Conservation (phyloP, 2,797 vertebrate genomes). For the Ammospiza maritima region DNA sequence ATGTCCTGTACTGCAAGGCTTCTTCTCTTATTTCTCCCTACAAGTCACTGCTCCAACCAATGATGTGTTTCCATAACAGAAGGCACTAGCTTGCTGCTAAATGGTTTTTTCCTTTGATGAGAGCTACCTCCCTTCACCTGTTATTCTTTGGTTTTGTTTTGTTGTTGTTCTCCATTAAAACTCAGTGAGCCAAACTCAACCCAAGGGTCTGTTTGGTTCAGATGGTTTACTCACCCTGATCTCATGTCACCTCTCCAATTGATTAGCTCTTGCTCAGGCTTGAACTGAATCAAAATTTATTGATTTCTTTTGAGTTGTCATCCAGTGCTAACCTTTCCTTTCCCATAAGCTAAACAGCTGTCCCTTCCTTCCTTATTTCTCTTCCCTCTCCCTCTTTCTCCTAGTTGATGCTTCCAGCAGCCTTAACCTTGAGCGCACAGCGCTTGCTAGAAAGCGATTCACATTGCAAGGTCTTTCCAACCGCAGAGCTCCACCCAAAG, state of each 20-base stretch:
- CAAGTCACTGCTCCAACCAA: not conserved
- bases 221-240: conserved; percentile 26
- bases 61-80: not conserved
- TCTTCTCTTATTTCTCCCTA: not conserved
- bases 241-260: conserved; percentile 22
- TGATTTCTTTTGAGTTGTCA: conserved; percentile 45
- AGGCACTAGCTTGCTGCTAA: conserved; percentile 11
- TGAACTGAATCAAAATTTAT: conserved; percentile 37
- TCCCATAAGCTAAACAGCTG: conserved; percentile 57
- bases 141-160: not conserved
- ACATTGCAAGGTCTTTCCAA: conserved; percentile 95
- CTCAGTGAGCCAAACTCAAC: conserved; percentile 38
- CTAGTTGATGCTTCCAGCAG: conserved; percentile 86
- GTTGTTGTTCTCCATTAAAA: conserved; percentile 37
- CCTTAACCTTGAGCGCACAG: conserved; percentile 85
- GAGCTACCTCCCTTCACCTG: conserved; percentile 7
- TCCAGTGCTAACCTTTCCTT: conserved; percentile 50
- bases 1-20: not conserved
- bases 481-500: conserved; percentile 91
- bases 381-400: conserved; percentile 78
- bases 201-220: conserved; percentile 39
- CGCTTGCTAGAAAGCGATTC: conserved; percentile 93
- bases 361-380: conserved; percentile 76
- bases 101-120: conserved; percentile 42
- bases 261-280: conserved; percentile 49